Evolutionary conservation across 2,113 vertebrate species (phyloP).

Genomic region (Miniopterus natalensis): DNA sequence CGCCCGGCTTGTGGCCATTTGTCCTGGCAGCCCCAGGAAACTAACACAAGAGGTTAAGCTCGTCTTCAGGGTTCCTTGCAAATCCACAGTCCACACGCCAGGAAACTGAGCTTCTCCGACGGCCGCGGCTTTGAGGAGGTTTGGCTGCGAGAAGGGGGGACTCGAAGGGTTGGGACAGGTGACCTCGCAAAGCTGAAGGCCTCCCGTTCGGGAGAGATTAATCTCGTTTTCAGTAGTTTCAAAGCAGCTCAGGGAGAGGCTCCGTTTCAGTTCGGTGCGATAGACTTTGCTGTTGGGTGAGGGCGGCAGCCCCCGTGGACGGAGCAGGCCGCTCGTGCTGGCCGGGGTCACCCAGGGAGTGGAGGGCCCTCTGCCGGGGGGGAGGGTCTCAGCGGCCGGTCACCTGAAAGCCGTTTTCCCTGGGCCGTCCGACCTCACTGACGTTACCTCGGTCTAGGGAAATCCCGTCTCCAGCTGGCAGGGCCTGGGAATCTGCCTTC

Average conservation of each 20-base stretch:
- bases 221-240: not conserved
- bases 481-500: not conserved
- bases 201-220: not conserved
- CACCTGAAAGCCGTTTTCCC: not conserved
- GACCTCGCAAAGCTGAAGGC: rapidly evolving
- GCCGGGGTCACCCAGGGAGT: rapidly evolving
- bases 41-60: not conserved
- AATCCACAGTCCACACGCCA: too few relatives aligned
- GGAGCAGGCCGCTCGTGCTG: rapidly evolving
- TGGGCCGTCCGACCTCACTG: rapidly evolving
- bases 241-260: rapidly evolving
- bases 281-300: rapidly evolving
- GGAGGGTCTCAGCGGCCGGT: not conserved
- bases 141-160: not conserved
- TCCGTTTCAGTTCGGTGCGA: rapidly evolving
- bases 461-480: rapidly evolving
- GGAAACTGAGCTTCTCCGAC: rapidly evolving
- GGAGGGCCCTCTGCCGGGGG: rapidly evolving
- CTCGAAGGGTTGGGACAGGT: rapidly evolving
- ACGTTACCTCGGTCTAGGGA: rapidly evolving
- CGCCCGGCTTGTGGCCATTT: not conserved
- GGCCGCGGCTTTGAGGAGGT: rapidly evolving
- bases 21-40: rapidly evolving
- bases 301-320: rapidly evolving
- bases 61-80: rapidly evolving